Percentiles rank a stretch among this genome's conserved stretches.
Evolutionary conservation across 2,113 vertebrate genomes (phyloP).

Genomic region (Eulemur rufifrons): DNA sequence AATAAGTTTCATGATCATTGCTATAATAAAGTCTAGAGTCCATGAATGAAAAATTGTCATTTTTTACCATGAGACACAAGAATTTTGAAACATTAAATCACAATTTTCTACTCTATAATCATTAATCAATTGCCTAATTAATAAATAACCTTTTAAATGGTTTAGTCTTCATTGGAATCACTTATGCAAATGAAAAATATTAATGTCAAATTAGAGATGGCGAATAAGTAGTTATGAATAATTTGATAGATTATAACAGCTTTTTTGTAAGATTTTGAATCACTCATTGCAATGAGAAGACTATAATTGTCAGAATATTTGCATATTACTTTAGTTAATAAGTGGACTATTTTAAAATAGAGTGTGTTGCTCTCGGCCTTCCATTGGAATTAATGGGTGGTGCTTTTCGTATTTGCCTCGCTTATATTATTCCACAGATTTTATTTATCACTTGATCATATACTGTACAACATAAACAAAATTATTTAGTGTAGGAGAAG

Average conservation of each 20-base stretch:
- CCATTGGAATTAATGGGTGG: neutral
- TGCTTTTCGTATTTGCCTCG: slow-evolving; percentile 5
- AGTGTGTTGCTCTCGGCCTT: neutral
- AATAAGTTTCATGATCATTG: neutral
- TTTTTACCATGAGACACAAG: slow-evolving; percentile 33
- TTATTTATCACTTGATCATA: neutral
- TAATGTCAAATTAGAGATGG: slow-evolving; percentile 54
- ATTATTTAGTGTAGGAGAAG: slow-evolving; percentile 42
- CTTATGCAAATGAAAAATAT: slow-evolving; percentile 60
- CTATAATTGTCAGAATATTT: slow-evolving; percentile 44
- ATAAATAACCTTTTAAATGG: slow-evolving; percentile 66
- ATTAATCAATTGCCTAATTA: slow-evolving; percentile 70
- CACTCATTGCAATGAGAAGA: neutral
- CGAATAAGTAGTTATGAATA: slow-evolving; percentile 48
- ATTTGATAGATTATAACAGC: slow-evolving; percentile 43
- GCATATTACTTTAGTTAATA: slow-evolving; percentile 56
- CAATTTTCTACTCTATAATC: slow-evolving; percentile 10
- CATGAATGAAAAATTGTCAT: neutral
- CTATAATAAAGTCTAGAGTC: slow-evolving; percentile 11
- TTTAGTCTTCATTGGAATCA: slow-evolving; percentile 50
- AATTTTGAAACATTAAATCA: slow-evolving; percentile 46
- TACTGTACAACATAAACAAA: neutral
- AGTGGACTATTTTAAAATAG: neutral
- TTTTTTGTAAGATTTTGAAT: slow-evolving; percentile 61
- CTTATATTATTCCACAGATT: slow-evolving; percentile 58